Percentiles rank a stretch among this genome's conserved stretches.
Evolutionary conservation across 1,140 invertebrate species (phyloP).

Genomic region (Cydia amplana): DNA sequence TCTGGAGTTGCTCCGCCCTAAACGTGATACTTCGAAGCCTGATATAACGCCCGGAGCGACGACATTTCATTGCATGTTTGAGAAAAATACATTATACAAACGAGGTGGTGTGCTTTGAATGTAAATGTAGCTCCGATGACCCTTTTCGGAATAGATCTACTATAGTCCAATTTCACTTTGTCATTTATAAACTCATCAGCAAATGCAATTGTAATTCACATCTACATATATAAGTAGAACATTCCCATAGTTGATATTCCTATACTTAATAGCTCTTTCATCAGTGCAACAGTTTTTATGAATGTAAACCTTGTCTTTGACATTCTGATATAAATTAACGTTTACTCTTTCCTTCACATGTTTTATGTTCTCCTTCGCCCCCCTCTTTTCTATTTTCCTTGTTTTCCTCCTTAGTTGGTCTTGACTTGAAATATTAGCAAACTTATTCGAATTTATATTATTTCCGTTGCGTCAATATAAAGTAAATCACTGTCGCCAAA

Average conservation of each 20-base stretch:
- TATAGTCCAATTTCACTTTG: background rate
- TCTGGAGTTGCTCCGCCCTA: too few species aligned
- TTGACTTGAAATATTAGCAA: too few species aligned
- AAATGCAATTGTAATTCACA: background rate
- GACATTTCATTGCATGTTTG: too few species aligned
- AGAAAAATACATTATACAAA: conserved; percentile 1
- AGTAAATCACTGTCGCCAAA: too few species aligned
- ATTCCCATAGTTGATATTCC: too few species aligned
- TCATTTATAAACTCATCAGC: background rate
- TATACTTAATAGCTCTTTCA: too few species aligned
- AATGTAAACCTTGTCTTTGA: background rate
- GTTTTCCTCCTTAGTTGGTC: background rate
- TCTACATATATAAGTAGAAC: background rate
- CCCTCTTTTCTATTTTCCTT: background rate
- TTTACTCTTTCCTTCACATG: background rate
- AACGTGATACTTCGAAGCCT: too few species aligned
- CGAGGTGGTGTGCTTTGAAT: background rate
- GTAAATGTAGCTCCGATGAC: background rate
- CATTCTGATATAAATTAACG: background rate
- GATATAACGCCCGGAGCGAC: too few species aligned
- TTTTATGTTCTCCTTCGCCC: background rate
- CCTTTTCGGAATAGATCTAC: background rate
- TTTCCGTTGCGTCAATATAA: too few species aligned
- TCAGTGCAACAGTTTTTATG: too few species aligned
- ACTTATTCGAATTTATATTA: too few species aligned